phyloP scores from a whole-genome alignment of 2,888 invertebrate species.

The Hofmannophila pseudospretella region DNA sequence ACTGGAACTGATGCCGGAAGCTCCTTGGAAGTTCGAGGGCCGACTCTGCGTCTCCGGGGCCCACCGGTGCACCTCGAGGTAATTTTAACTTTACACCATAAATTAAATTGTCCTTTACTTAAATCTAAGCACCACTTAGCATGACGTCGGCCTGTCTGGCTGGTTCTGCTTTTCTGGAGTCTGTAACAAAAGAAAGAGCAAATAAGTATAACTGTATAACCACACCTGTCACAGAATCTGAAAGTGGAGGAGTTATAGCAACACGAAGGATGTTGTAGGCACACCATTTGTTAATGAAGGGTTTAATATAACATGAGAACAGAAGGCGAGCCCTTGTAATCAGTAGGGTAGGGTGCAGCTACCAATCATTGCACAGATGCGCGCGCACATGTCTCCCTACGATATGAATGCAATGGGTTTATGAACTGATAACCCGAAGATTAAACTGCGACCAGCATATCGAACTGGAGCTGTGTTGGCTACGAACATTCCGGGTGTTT shows the following conservation, averaged over 20 bases:
- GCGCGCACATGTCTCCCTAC: slow-evolving; percentile 50
- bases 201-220: slow-evolving; percentile 27
- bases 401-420: slow-evolving; percentile 23
- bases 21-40: slow-evolving; percentile 21
- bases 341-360: slow-evolving; percentile 32
- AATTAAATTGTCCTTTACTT: slow-evolving; percentile 53
- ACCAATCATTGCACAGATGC: slow-evolving; percentile 62
- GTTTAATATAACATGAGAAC: slow-evolving; percentile 27
- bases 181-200: slow-evolving; percentile 74
- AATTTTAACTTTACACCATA: slow-evolving; percentile 60
- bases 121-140: slow-evolving; percentile 53
- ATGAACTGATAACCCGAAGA: slow-evolving; percentile 24
- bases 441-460: slow-evolving; percentile 12
- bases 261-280: slow-evolving; percentile 12
- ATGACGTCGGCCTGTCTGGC: slow-evolving; percentile 75
- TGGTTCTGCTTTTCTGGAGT: slow-evolving; percentile 80
- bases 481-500: slow-evolving; percentile 9
- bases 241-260: background rate
- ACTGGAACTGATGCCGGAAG: slow-evolving; percentile 56
- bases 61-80: slow-evolving; percentile 47
- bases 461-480: slow-evolving; percentile 4
- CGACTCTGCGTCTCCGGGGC: slow-evolving; percentile 24
- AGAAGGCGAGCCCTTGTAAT: slow-evolving; percentile 41
- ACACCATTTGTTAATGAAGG: slow-evolving; percentile 23
- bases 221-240: background rate